phyloP scores from a whole-genome alignment of 2,888 invertebrate genomes.

The Pomacea canaliculata region DNA sequence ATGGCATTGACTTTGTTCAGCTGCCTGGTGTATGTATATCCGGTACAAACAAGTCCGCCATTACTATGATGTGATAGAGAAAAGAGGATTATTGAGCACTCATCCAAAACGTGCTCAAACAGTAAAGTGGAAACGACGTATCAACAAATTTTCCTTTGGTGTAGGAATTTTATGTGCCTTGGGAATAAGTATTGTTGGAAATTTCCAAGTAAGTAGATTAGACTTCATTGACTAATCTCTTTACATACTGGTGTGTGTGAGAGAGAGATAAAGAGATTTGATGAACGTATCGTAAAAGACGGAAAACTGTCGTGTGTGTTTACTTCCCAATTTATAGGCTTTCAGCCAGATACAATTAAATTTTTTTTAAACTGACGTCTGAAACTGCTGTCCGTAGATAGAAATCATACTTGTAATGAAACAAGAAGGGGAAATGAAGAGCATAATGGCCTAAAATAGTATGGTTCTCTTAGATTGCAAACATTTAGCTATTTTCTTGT shows the following conservation, averaged over 20 bases:
- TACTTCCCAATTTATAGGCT: neutral
- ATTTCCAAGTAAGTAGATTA: conserved; percentile 74
- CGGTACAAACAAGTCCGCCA: conserved; percentile 43
- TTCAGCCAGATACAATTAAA: too few species aligned
- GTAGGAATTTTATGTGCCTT: conserved; percentile 77
- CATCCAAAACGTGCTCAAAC: conserved; percentile 13
- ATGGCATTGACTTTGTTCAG: neutral
- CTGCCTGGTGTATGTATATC: conserved; percentile 39
- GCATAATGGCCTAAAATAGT: too few species aligned
- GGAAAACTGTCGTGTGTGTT: too few species aligned
- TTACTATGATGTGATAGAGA: conserved; percentile 13
- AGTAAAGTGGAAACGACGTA: conserved; percentile 26
- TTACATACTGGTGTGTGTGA: neutral
- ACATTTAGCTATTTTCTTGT: neutral
- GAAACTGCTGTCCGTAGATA: too few species aligned
- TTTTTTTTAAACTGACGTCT: too few species aligned
- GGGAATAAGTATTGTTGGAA: conserved; percentile 80
- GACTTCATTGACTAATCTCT: neutral
- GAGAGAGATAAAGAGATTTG: neutral
- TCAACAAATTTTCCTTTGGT: conserved; percentile 75
- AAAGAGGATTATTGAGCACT: conserved; percentile 40
- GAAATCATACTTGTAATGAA: too few species aligned
- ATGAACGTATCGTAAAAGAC: too few species aligned
- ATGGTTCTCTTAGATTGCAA: too few species aligned
- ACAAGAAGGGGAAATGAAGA: too few species aligned